Evolutionary conservation across 2,888 invertebrate genomes (phyloP).

Genomic region (Tetragonula carbonaria): DNA sequence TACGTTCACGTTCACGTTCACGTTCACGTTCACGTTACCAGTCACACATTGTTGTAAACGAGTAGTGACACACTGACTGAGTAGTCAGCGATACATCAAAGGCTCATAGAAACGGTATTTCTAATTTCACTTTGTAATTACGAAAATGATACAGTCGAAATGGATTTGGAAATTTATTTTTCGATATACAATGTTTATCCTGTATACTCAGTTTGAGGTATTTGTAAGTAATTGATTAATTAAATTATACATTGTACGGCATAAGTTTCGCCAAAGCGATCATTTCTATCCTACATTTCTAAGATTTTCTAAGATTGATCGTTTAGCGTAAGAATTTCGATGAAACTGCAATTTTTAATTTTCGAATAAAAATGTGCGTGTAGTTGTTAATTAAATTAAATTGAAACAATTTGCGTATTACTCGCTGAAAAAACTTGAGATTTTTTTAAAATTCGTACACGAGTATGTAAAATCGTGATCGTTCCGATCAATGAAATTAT

Average conservation of each 20-base stretch:
- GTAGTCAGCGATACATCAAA: background rate
- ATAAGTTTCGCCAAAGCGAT: background rate
- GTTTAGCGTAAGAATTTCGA: background rate
- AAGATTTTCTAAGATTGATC: background rate
- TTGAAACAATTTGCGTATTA: background rate
- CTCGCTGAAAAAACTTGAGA: background rate
- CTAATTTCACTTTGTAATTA: background rate
- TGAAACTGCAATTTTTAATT: background rate
- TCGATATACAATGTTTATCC: background rate
- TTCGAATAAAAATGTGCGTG: background rate
- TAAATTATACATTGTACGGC: background rate
- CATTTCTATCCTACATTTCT: no score
- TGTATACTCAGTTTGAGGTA: slow-evolving; percentile 11
- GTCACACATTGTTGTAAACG: background rate
- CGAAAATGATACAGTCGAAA: slow-evolving; percentile 18
- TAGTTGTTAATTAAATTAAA: background rate
- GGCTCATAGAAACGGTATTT: background rate
- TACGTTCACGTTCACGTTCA: slow-evolving; percentile 31
- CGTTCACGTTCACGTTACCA: slow-evolving; percentile 63
- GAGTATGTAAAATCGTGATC: background rate
- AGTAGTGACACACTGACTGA: background rate
- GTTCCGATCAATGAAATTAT: background rate
- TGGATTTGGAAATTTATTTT: slow-evolving; percentile 3
- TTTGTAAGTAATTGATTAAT: slow-evolving; percentile 34
- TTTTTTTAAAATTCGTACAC: background rate